Conservation (phyloP, 2,888 invertebrate genomes). For the Apodemia mormo region DNA sequence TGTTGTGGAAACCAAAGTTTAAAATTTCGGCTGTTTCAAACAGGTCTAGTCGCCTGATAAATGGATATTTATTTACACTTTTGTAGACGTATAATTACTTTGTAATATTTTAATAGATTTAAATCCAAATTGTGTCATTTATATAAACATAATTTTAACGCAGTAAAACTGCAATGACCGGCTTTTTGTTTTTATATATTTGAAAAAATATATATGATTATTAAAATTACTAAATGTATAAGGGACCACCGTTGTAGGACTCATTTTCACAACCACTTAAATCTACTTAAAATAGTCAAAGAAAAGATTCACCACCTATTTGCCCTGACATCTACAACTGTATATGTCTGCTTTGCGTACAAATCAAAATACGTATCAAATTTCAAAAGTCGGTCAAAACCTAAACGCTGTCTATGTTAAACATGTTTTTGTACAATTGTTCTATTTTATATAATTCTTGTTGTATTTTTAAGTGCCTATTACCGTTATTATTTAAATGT, state of each 20-base stretch:
- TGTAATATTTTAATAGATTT: constrained; percentile 11
- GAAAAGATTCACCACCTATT: too few species aligned
- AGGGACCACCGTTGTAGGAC: background rate
- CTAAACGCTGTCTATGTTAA: constrained; percentile 1
- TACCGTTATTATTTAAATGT: constrained; percentile 14
- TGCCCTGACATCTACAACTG: too few species aligned
- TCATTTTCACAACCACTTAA: background rate
- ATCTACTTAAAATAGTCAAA: background rate
- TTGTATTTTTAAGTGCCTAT: constrained; percentile 14
- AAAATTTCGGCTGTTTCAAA: constrained; percentile 64
- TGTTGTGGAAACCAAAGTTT: constrained; percentile 75
- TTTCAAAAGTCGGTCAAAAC: background rate
- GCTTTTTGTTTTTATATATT: background rate
- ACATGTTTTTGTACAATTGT: background rate
- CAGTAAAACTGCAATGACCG: background rate
- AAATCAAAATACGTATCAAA: background rate
- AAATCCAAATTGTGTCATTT: background rate
- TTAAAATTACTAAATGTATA: background rate
- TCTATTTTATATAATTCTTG: constrained; percentile 3
- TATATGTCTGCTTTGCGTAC: too few species aligned
- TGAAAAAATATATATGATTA: background rate
- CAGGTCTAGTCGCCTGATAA: constrained; percentile 66
- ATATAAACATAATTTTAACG: background rate
- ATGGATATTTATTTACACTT: constrained; percentile 55
- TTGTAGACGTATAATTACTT: constrained; percentile 33